Base-by-base conservation (phyloP, 2,888 invertebrate genomes). In the Leptopilina myrica region DNA sequence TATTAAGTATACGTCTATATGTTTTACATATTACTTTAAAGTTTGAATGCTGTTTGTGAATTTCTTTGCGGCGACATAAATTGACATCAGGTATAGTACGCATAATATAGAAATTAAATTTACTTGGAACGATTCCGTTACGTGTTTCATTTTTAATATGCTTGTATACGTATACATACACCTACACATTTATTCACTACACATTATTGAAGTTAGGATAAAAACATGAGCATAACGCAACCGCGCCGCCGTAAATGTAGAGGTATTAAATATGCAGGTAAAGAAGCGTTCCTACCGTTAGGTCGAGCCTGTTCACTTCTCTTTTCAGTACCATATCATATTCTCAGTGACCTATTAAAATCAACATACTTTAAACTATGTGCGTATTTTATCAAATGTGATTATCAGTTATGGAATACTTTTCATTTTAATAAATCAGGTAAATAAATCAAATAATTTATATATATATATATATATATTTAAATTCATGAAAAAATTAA, bases 261-360 rank as follows among this genome's bases (percentile, higher is more conserved):
- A 67, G 14, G 15, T 43, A 66, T 40, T n/a, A 43, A 66, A 66
- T 62, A 66, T 40, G 69, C 53, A 33, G 69, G 33, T 56, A 56
- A 56, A 56, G 73, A 33, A 56, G 73, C 33, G 53, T 33, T 73
- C 56, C 56, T 12, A 73, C 73, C 53, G 53, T 56, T 49, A 46
- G 49, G 53, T 43, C 46, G 33, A 56, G 53, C 73, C 73, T 73
- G 53, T 56, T 53, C 33, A n/a, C 26, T 56, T 73, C 56, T 14
- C 14, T 73, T 73, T 73, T 53, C 73, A 26, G 53, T 73, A 53
- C 49, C 73, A n/a, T 73, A 56, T 73, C 73, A 73, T 73, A 53
- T 73, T 53, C 33, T 56, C 9, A 53, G 9, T 56, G 73, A 73
- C 56, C 73, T 73, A 73, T 26, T 56, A 40, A 73, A 73, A 53